Conservation (phyloP, 2,113 vertebrate genomes). For the Aplodontia rufa region DNA sequence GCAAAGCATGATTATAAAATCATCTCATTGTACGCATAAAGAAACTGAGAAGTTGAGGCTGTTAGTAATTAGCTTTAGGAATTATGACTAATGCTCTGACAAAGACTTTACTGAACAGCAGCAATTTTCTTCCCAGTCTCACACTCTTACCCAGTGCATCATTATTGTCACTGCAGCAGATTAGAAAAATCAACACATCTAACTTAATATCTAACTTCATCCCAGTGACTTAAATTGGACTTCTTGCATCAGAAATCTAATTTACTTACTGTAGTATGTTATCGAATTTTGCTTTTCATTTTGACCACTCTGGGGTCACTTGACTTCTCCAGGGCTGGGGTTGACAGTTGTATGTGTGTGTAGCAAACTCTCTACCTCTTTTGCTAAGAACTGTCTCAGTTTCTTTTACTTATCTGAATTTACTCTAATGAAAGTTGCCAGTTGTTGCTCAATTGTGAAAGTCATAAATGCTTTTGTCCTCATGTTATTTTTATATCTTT, state of each 20-base stretch:
- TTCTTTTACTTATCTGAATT: background rate
- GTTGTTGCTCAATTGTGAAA: background rate
- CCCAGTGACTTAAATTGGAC: background rate
- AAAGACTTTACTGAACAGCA: background rate
- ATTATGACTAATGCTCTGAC: background rate
- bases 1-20: background rate
- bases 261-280: background rate
- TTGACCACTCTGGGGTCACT: background rate
- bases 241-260: background rate
- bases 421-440: background rate
- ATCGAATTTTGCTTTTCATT: background rate
- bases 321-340: background rate
- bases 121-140: background rate
- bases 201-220: background rate
- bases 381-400: background rate
- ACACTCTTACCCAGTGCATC: background rate
- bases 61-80: background rate
- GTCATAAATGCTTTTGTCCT: background rate
- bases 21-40: background rate
- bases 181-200: background rate
- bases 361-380: background rate
- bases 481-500: background rate
- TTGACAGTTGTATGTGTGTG: background rate
- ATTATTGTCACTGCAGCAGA: background rate
- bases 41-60: background rate